Percentiles rank a stretch among this genome's conserved stretches.
Evolutionary conservation across 2,113 vertebrate species (phyloP).

Genomic region (Calypte anna): DNA sequence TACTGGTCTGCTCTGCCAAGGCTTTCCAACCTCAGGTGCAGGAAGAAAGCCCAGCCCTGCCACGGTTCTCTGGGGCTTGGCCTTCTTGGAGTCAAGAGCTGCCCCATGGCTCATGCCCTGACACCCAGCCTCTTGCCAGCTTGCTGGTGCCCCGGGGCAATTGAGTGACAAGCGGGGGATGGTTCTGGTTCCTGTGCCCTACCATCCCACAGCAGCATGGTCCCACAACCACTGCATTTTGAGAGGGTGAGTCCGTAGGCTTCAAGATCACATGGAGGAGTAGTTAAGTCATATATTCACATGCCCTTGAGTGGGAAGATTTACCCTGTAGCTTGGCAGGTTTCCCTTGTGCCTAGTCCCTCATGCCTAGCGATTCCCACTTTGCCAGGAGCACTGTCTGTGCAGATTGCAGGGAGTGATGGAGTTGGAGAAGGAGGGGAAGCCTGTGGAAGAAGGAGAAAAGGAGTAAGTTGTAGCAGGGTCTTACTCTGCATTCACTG

Average conservation of each 20-base stretch:
- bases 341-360: background rate
- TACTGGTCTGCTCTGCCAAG: background rate
- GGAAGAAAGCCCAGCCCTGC: background rate
- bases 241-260: background rate
- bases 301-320: background rate
- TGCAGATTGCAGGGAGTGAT: background rate
- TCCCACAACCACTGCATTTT: background rate
- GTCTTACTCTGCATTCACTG: background rate
- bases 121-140: background rate
- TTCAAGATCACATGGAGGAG: background rate
- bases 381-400: background rate
- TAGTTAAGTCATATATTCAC: background rate
- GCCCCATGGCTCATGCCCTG: fast-evolving
- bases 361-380: background rate
- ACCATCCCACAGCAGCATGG: fast-evolving
- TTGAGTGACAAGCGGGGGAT: background rate
- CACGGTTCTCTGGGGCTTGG: fast-evolving
- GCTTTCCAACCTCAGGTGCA: background rate
- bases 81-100: background rate
- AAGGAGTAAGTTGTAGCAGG: background rate
- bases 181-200: background rate
- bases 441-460: background rate
- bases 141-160: fast-evolving
- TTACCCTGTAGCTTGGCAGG: fast-evolving
- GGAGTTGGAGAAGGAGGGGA: background rate